Evolutionary conservation across 2,888 invertebrate genomes (phyloP).

Genomic region (Coenonympha arcania): DNA sequence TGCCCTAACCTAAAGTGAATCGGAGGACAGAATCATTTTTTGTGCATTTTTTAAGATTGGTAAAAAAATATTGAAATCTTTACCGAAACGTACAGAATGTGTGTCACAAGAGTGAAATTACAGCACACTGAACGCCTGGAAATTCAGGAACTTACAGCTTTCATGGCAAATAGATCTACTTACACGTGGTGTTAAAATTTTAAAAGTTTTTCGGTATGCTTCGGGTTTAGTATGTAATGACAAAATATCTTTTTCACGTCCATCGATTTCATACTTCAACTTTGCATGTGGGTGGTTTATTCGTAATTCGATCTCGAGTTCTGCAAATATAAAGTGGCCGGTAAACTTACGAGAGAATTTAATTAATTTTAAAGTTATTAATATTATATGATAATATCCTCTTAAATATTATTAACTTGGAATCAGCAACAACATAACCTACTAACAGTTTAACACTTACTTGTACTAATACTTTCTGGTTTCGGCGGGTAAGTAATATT

Average conservation of each 20-base stretch:
- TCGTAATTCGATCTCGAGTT: conserved; percentile 31
- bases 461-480: conserved; percentile 29
- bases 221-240: neutral
- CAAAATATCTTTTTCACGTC: neutral
- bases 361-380: too few species aligned
- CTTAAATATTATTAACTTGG: too few species aligned
- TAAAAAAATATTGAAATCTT: too few species aligned
- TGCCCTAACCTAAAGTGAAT: too few species aligned
- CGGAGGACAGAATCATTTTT: too few species aligned
- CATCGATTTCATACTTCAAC: neutral
- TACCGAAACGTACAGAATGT: too few species aligned
- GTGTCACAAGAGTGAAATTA: too few species aligned
- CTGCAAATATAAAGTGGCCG: conserved; percentile 33
- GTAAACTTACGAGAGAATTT: too few species aligned
- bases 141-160: too few species aligned
- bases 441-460: conserved; percentile 30
- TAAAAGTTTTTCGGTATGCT: neutral
- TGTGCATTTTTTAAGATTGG: too few species aligned
- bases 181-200: conserved; percentile 12
- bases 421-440: neutral
- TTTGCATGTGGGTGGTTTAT: conserved; percentile 30
- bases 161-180: neutral
- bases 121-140: too few species aligned
- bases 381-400: too few species aligned
- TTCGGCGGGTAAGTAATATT: conserved; percentile 32